Base-by-base conservation (phyloP, 2,888 invertebrate species). In the Digitonthophagus gazella region DNA sequence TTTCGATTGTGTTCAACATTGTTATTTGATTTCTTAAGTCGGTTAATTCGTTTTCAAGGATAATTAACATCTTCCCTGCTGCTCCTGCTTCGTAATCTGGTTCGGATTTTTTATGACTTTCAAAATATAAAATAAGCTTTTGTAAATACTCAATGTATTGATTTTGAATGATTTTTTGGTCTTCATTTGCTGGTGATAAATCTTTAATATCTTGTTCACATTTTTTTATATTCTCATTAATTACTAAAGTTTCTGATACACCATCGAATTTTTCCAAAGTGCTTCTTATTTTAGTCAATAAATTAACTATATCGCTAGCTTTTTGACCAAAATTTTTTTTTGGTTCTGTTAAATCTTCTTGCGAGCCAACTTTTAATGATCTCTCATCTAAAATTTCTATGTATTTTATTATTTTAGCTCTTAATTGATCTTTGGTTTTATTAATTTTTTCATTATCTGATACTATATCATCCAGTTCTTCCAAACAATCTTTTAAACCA, bases 351-450 rank as follows among this genome's bases (percentile, higher is more conserved):
- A 67, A 54, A 55, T 67, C 63, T 57, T 64, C 67, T n/a, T 67
- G 64, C 8, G 68, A 67, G n/a, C 58, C 11, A 3, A 71, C 67
- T 63, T 74, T 73, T 0, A 70, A 57, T 0, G 75, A 74, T 28
- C 71, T 70, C n/a, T 73, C 75, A 55, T 75, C 74, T 15, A 75
- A 69, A 64, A 73, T 72, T 5, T 68, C 71, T 15, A 75, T 65
- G 19, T 74, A 75, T 14, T 72, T 73, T 6, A 58, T 67, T 3
- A 75, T 70, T 64, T 74, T 75, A 64, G 70, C 67, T n/a, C 67
- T 70, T 0, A 72, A 71, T 71, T 74, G 73, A 0, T 58, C 20
- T 55, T 70, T 73, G 5, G 69, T 71, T 8, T 15, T 72, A 44
- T 67, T 56, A 4, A 74, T 57, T 57, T 71, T 71, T 11, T 73